phyloP scores from a whole-genome alignment of 2,888 invertebrate genomes.

The Amblyjoppa proteus region DNA sequence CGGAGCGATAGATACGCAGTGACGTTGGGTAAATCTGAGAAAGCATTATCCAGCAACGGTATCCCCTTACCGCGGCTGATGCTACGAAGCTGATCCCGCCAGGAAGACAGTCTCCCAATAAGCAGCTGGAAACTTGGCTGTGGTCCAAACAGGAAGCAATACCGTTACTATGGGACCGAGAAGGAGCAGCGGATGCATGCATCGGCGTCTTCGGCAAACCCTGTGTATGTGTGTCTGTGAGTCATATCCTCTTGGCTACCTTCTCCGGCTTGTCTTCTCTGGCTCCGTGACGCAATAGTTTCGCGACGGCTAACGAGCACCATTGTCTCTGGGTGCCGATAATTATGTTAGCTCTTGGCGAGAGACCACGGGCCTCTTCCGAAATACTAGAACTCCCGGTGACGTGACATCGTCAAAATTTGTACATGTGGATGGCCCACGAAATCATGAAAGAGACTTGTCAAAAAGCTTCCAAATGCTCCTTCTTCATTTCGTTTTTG shows the following conservation, averaged over 20 bases:
- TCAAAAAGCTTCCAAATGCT: background rate
- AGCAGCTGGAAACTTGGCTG: conserved; percentile 80
- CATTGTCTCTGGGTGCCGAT: conserved; percentile 81
- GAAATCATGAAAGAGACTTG: background rate
- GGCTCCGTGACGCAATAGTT: conserved; percentile 72
- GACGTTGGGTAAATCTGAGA: conserved; percentile 59
- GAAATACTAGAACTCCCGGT: conserved; percentile 48
- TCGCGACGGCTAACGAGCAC: conserved; percentile 78
- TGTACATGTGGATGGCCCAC: conserved; percentile 32
- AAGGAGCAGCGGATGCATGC: conserved; percentile 62
- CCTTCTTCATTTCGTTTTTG: background rate
- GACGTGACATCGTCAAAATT: conserved; percentile 20
- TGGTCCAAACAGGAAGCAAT: conserved; percentile 81
- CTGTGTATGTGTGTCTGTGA: conserved; percentile 55
- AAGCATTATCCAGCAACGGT: conserved; percentile 55
- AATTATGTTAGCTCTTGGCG: conserved; percentile 77
- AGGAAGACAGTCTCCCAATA: conserved; percentile 74
- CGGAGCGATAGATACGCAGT: conserved; percentile 44
- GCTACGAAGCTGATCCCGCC: conserved; percentile 40
- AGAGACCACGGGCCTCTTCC: background rate
- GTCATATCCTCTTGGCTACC: conserved; percentile 35
- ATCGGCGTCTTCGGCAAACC: conserved; percentile 69
- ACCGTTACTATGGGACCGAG: conserved; percentile 70
- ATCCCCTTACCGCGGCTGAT: conserved; percentile 42
- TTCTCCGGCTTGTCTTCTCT: conserved; percentile 45